Base-by-base conservation (phyloP, 2,888 invertebrate genomes). In the Cheilosia variabilis region DNA sequence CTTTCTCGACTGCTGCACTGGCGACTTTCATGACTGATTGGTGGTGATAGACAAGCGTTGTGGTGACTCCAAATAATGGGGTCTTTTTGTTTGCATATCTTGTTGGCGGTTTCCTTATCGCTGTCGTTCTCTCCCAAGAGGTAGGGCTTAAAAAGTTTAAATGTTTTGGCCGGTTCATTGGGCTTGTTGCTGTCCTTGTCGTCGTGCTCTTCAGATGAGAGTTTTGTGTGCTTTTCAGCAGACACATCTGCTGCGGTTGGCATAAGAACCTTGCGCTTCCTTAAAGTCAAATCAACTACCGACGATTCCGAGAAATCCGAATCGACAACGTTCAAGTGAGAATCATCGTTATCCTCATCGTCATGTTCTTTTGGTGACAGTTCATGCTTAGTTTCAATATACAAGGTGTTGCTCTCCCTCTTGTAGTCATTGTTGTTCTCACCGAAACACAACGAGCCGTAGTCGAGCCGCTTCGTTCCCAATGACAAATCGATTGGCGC, bases 131-230 rank as follows among this genome's bases (percentile, higher is more conserved):
- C 94, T 89, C 95, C 96, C 87, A 95, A 93, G 65, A 96, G 93
- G 91, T 96, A 96, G 37, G 96, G 96, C 90, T 96, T 95, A 92
- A 96, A 96, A 50, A 96, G 92, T 90, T 96, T 96, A 88, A 95
- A 95, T 68, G 96, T 95, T 86, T 91, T 91, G 4, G 89, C 88
- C 24, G 91, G 90, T 66, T 86, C 86, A 4, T 45, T n/a, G 0
- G 60, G 81, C 24, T 86, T 80, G 6, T 63, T 63, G n/a, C 7
- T 47, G 15, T 72, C 50, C 55, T 84, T 81, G 22, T 88, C 88
- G 31, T 71, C 82, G 17, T 24, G 50, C 2, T 63, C 57, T 2
- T 60, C 82, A 15, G 71, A 13, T 0, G 62, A 72, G 15, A 88
- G 82, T 68, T 91, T 91, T 43, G 88, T 89, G 7, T 90, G 89